phyloP scores from a whole-genome alignment of 2,888 invertebrate genomes.

The Diaphora mendica region DNA sequence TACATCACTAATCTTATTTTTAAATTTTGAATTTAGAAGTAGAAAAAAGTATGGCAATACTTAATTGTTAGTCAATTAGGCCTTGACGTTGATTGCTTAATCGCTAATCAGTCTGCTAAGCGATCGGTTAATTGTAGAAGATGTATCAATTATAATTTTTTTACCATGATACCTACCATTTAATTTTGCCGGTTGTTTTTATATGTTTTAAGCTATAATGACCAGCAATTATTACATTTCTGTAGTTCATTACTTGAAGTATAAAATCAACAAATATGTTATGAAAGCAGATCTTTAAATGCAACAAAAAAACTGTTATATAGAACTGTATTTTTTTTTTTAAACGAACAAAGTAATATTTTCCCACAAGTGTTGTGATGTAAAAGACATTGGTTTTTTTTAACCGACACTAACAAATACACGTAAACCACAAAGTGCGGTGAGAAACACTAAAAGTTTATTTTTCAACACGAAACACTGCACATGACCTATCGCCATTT shows the following conservation, averaged over 20 bases:
- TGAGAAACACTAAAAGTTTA: slow-evolving; percentile 37
- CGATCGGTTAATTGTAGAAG: slow-evolving; percentile 38
- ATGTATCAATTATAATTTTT: slow-evolving; percentile 31
- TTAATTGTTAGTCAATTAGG: slow-evolving; percentile 55
- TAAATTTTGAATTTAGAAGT: slow-evolving; percentile 33
- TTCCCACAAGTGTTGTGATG: neutral
- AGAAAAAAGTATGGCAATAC: slow-evolving; percentile 47
- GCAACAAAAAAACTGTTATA: neutral
- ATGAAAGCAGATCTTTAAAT: neutral
- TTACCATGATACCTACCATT: slow-evolving; percentile 6
- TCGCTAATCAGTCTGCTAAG: slow-evolving; percentile 43
- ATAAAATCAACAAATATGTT: neutral
- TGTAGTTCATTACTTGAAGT: neutral
- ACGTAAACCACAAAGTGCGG: slow-evolving; percentile 44
- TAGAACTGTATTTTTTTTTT: no score
- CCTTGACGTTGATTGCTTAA: slow-evolving; percentile 47
- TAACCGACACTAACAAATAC: slow-evolving; percentile 41
- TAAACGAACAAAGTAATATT: neutral
- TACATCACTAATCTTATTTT: slow-evolving; percentile 56
- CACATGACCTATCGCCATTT: slow-evolving; percentile 29
- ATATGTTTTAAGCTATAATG: neutral
- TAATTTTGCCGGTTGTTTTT: slow-evolving; percentile 14
- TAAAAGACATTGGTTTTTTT: slow-evolving; percentile 1
- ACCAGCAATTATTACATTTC: neutral
- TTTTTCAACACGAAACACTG: slow-evolving; percentile 26